These are phyloP conservation scores for Pteropus alecto DNA, from an alignment of 2,113 vertebrate genomes.

Conservation along the genomic window DNA sequence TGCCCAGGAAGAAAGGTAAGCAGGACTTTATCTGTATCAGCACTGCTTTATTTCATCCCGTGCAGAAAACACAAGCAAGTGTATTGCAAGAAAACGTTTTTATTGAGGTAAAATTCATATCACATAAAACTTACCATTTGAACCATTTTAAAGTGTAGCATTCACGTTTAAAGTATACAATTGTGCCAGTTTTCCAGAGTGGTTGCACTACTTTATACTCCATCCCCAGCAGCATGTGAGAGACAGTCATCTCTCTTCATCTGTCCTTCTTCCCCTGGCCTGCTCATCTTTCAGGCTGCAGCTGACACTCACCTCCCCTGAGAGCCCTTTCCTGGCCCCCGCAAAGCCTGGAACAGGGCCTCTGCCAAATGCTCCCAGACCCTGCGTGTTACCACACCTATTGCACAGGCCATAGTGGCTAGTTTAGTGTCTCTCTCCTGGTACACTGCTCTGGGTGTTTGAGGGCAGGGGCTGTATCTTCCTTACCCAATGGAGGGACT, in stretches of 20 bases:
- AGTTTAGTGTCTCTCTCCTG: background rate
- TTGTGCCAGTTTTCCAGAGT: background rate
- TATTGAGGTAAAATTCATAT: background rate
- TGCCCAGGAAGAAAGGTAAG: background rate
- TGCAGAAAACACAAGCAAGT: background rate
- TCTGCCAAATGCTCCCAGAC: background rate
- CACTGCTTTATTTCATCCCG: background rate
- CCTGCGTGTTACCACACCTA: background rate
- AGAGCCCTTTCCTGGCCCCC: background rate
- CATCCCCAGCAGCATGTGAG: background rate
- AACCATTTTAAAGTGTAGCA: background rate
- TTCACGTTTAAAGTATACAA: background rate
- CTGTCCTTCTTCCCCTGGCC: background rate
- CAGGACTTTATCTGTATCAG: background rate
- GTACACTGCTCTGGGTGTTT: background rate
- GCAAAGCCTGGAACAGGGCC: background rate
- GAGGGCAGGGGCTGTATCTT: background rate
- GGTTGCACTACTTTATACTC: background rate
- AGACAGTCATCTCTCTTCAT: background rate
- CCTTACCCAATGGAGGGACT: background rate
- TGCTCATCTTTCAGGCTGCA: background rate
- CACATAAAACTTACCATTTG: background rate
- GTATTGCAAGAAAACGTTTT: background rate
- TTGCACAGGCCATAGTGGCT: background rate
- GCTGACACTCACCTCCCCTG: background rate